phyloP scores from a whole-genome alignment of 1,140 invertebrate species.

The Spodoptera litura region DNA sequence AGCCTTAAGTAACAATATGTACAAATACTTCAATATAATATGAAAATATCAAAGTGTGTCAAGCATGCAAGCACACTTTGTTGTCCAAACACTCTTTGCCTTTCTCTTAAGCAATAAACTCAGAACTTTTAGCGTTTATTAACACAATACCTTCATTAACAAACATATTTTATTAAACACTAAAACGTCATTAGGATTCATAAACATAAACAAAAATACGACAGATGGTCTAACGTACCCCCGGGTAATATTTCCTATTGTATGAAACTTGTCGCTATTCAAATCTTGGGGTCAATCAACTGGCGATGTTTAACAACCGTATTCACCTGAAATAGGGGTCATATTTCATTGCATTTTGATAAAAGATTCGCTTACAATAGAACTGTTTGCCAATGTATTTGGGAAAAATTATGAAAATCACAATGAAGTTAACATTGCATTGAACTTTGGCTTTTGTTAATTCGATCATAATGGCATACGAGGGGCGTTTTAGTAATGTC shows the following conservation, averaged over 20 bases:
- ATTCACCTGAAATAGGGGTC: background rate
- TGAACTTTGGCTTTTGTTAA: conserved; percentile 18
- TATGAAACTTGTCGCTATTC: conserved; percentile 58
- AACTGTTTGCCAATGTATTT: conserved; percentile 37
- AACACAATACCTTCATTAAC: conserved; percentile 44
- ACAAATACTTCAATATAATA: too few relatives aligned
- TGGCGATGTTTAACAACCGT: conserved; percentile 6
- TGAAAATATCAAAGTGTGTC: conserved; percentile 9
- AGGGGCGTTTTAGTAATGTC: background rate
- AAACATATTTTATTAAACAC: conserved; percentile 50
- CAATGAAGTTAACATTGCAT: conserved; percentile 13
- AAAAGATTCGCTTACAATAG: conserved; percentile 14
- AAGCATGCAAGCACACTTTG: background rate
- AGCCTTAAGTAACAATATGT: too few relatives aligned
- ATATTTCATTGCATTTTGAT: background rate
- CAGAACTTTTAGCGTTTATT: conserved; percentile 13
- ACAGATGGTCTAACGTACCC: conserved; percentile 72
- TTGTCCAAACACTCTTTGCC: background rate
- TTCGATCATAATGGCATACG: conserved; percentile 21
- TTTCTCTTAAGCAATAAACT: conserved; percentile 12
- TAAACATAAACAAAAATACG: conserved; percentile 64
- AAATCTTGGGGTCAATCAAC: conserved; percentile 63
- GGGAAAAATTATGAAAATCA: conserved; percentile 30
- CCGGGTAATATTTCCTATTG: conserved; percentile 65
- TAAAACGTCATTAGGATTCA: conserved; percentile 69